Evolutionary conservation across 2,113 vertebrate genomes (phyloP).

Genomic region (human (Homo sapiens)): GRCh38 chr22:36754501-36755000

Average conservation of each 20-base stretch:
- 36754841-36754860: not conserved
- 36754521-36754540: not conserved
- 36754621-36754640: not conserved
- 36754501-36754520: not conserved
- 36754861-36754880: not conserved
- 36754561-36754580: fast-evolving
- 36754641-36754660: not conserved
- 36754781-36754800: not conserved
- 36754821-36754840: no score
- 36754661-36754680: fast-evolving
- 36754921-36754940: fast-evolving
- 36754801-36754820: not conserved
- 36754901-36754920: not conserved
- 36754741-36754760: not conserved
- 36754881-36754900: not conserved
- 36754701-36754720: not conserved
- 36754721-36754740: not conserved
- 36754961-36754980: not conserved
- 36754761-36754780: not conserved
- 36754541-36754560: not conserved
- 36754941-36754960: not conserved
- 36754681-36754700: no score
- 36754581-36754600: not conserved
- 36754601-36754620: not conserved
- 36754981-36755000: not conserved